Evolutionary conservation across 2,888 invertebrate genomes (phyloP).

Genomic region (Cosmopolites sordidus): DNA sequence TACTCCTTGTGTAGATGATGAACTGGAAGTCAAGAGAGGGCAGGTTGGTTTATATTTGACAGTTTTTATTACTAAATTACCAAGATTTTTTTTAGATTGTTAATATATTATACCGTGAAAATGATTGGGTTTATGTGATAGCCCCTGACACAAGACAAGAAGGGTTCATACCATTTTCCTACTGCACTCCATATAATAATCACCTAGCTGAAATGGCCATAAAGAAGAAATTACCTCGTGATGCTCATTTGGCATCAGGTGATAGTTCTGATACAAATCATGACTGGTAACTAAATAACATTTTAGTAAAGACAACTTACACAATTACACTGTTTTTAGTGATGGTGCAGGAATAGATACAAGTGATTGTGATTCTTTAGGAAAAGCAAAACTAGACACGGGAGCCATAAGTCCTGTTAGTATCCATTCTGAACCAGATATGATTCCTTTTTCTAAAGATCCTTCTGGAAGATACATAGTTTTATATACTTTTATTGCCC

Average conservation of each 20-base stretch:
- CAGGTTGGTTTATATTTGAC: slow-evolving; percentile 53
- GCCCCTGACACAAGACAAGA: slow-evolving; percentile 84
- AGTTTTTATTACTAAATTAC: background rate
- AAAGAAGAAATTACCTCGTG: slow-evolving; percentile 83
- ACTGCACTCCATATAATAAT: slow-evolving; percentile 82
- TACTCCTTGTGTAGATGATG: slow-evolving; percentile 92
- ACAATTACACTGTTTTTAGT: slow-evolving; percentile 23
- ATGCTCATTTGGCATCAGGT: slow-evolving; percentile 52
- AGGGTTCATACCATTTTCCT: slow-evolving; percentile 92
- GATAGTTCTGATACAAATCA: slow-evolving; percentile 58
- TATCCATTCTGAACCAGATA: slow-evolving; percentile 56
- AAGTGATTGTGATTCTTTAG: slow-evolving; percentile 60
- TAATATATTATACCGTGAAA: slow-evolving; percentile 90
- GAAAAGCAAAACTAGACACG: slow-evolving; percentile 50
- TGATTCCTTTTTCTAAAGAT: slow-evolving; percentile 70
- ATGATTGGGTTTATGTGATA: slow-evolving; percentile 97
- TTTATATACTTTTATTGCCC: slow-evolving; percentile 85
- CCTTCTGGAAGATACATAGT: slow-evolving; percentile 89
- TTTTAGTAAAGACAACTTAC: no score
- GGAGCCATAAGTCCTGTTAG: slow-evolving; percentile 50
- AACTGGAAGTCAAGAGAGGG: slow-evolving; percentile 83
- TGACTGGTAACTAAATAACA: slow-evolving; percentile 50
- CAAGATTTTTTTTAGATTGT: slow-evolving; percentile 58
- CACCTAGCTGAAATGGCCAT: slow-evolving; percentile 74
- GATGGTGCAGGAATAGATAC: slow-evolving; percentile 51